Evolutionary conservation across 2,888 invertebrate genomes (phyloP), one percentile per base, ranked within the genome.

Genomic region (Nowickia ferox): DNA sequence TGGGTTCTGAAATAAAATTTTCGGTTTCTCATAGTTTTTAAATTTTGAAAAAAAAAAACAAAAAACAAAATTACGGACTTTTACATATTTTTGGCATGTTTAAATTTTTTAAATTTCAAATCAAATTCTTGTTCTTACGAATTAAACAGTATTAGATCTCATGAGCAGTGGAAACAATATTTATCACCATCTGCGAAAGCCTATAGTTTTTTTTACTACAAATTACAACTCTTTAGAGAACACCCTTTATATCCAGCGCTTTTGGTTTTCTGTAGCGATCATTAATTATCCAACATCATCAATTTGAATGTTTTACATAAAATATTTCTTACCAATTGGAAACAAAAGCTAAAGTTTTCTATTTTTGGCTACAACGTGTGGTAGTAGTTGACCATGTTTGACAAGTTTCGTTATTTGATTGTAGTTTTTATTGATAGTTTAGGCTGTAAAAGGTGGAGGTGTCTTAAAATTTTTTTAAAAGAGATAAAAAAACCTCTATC

Each of bases 351-450:
- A 63, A 66, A 48, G 22, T 9, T 74, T 42, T 30, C 59, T 74
- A 59, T 59, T 74, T 80, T 74, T 81, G 66, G 57, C 6, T 68
- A 59, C 74, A 81, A 61, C 57, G 66, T 68, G 80, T 74, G 74
- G 74, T 59, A 59, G 80, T 83, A 44, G 65, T 57, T 83, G 72
- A 65, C 77, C 83, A 66, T 66, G 83, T 57, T 72, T 22, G 38
- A 72, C 71, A 51, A 53, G 77, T 77, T 83, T 68, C 42, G 10
- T 57, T 22, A 38, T 53, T 57, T 55, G 65, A 65, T 72, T 40
- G 10, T 55, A 71, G 53, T 61, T 72, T 57, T 63, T 65, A 10
- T 57, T 2, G 40, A 46, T 69, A 61, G 59, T 40, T 68, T 68
- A 13, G 13, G 30, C 51, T 78, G 38, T 19, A 72, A 68, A 72